Evolutionary conservation across 2,113 vertebrate genomes (phyloP), one percentile per base, ranked within the genome.

Genomic region (Morone saxatilis): DNA sequence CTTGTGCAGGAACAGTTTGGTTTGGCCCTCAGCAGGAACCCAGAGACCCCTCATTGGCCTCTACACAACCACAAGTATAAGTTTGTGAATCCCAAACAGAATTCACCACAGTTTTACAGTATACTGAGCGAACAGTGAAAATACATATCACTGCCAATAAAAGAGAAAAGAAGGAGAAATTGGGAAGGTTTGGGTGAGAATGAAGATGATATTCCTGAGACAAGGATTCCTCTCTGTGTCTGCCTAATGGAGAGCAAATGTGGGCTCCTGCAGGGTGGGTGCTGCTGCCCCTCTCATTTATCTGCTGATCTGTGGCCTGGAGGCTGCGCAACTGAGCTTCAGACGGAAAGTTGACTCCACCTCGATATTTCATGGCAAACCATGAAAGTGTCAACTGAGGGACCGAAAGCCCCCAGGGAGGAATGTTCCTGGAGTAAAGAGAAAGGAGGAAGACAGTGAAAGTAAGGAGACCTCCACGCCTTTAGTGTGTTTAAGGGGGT

Each of bases 201-300:
- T 1, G 7, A 66, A 45, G 13, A 25, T 62, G 40, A n/a, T 43
- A 47, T 65, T 71, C 7, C 75, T 38, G 61, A 76, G 74, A 71
- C 17, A 47, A 56, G 67, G 61, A 66, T 78, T 78, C 68, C 47
- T 86, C 41, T 50, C 71, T 5, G 19, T 84, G 47, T 75, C 74
- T 84, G 81, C 40, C 56, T 87, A 89, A 92, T 86, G 61, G 47
- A 57, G 73, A 80, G 80, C 79, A 92, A 91, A 92, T 87, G 84
- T 82, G 72, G 17, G 71, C 78, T 84, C 81, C 80, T 65, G 71
- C 57, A 71, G 80, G 72, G 38, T 74, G 56, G 71, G 74, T 70
- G 60, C 68, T 70, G 60, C 68, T 47, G 62, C 81, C 71, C 38
- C 16, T 54, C 25, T 80, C 62, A 20, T 80, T 80, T 82, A 81